Base-by-base conservation (phyloP, 2,113 vertebrate species). In the Ceuthmochares aereus region DNA sequence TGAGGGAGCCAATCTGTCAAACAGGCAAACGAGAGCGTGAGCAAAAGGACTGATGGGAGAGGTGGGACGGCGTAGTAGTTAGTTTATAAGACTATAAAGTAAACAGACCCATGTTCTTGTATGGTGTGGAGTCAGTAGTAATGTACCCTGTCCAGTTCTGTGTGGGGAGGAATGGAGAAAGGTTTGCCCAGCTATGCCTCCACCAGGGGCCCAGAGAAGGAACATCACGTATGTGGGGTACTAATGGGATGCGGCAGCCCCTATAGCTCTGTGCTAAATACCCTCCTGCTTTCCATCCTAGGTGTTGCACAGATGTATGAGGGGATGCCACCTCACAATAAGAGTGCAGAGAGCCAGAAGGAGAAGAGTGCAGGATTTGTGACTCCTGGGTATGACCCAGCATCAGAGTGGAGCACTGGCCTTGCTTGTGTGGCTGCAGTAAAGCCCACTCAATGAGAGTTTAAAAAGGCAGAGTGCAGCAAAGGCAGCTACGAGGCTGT, bases 401-500 rank as follows among this genome's bases (percentile, higher is more conserved):
- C 62, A 37, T 47, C 81, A 69, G 54, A n/a, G 32, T 74, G 60
- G 84, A 76, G 43, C 1, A 0, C 40, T 55, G 40, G 18, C 34
- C 45, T 64, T 21, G 34, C 60, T 84, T 5, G 0, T 40, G 66
- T 60, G 49, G 77, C 80, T 84, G 87, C 74, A 62, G 87, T 62
- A 21, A 82, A 94, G 30, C 93, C 88, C 73, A 51, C 43, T 87
- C 43, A 32, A 42, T 91, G 82, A 72, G 91, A 82, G 70, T 85
- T 81, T 87, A 91, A 96, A 94, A 47, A 59, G 83, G 83, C 55
- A 70, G 69, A 82, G 82, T 34, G 66, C 45, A 89, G 80, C 81
- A 95, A 91, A 91, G 60, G 64, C 83, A 68, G 69, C 43, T 0
- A 0, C 52, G 2, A 58, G 77, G 87, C 84, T 1, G 0, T 23